Evolutionary conservation across 2,797 vertebrate species (phyloP).

Genomic region (Ctenochaetus hawaiiensis): DNA sequence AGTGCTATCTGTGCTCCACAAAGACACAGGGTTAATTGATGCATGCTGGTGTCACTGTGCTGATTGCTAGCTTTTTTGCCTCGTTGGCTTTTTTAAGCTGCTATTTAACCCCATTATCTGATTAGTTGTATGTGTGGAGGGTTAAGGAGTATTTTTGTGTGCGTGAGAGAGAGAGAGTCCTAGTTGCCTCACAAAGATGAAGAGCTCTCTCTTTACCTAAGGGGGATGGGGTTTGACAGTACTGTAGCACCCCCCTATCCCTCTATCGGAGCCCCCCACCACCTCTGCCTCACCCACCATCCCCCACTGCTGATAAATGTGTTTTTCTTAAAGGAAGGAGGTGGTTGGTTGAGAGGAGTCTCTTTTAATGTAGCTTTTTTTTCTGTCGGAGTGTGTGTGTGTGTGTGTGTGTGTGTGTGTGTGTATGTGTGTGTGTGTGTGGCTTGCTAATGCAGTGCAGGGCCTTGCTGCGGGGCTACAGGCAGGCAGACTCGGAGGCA

Average conservation of each 20-base stretch:
- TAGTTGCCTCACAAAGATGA: slow-evolving; percentile 71
- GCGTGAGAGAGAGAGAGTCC: slow-evolving; percentile 1
- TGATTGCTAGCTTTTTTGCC: slow-evolving; percentile 53
- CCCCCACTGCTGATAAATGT: slow-evolving; percentile 79
- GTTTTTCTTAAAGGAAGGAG: slow-evolving; percentile 78
- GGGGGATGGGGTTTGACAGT: slow-evolving; percentile 72
- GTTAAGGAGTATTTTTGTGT: slow-evolving; percentile 35
- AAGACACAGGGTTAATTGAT: slow-evolving; percentile 67
- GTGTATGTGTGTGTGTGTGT: slow-evolving; percentile 25
- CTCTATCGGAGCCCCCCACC: slow-evolving; percentile 41
- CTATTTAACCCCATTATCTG: slow-evolving; percentile 72
- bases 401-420: slow-evolving; percentile 13
- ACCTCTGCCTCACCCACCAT: slow-evolving; percentile 16
- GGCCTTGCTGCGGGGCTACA: slow-evolving; percentile 61
- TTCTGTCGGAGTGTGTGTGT: neutral
- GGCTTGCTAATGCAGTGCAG: slow-evolving; percentile 74
- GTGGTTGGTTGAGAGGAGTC: slow-evolving; percentile 72
- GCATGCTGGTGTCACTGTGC: slow-evolving; percentile 54
- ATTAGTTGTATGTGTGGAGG: slow-evolving; percentile 45
- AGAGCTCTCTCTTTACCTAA: slow-evolving; percentile 74
- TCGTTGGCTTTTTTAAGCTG: slow-evolving; percentile 57
- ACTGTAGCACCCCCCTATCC: slow-evolving; percentile 61
- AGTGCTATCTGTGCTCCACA: slow-evolving; percentile 59
- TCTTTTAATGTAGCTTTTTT: slow-evolving; percentile 76
- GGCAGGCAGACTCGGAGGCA: slow-evolving; percentile 79